Base-by-base conservation (phyloP, 2,113 vertebrate genomes). In the Heterocephalus glaber region DNA sequence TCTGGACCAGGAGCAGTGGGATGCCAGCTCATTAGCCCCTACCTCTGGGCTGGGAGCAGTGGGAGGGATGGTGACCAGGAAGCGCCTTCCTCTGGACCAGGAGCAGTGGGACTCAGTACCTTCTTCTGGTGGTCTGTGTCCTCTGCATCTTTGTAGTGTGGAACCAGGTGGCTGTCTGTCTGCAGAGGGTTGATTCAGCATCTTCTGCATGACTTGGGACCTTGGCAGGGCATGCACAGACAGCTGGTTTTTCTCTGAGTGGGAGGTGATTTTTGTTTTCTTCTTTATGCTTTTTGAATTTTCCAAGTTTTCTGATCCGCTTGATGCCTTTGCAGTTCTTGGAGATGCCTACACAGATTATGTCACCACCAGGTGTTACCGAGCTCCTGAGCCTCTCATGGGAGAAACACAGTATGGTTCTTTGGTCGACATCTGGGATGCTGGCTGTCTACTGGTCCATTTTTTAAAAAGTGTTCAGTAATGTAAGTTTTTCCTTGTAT, bases 301-400 rank as follows among this genome's bases (percentile, higher is more conserved):
- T 89, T 63, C 24, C 33, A 63, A 38, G 41, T 63, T 58, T 81
- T 70, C 49, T 86, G n/a, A n/a, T n/a, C n/a, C n/a, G n/a, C n/a
- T 10, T 9, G n/a, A 56, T 66, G 38, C 1, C 1, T 84, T 93
- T 94, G 98, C 99, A 6, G 99, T 99, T 11, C 99, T 99, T 0
- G 99, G 99, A 66, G 99, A 99, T 92, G 99, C 98, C 97, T 99
- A 99, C 98, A 99, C 99, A 0, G 99, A 99, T 96, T 99, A 99
- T 0, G 99, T 99, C 54, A 99, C 99, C 2, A 99, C 99, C 0
- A 98, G 99, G 20, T 99, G 99, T 99, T 99, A 99, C 97, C 98
- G 99, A 41, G 98, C 99, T 47, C 99, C 99, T 0, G 99, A 99
- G 97, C 97, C 99, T 74, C 99, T 99, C 0, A 99, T 99, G 95